phyloP scores from a whole-genome alignment of 2,113 vertebrate species.

The Indicator maculatus region DNA sequence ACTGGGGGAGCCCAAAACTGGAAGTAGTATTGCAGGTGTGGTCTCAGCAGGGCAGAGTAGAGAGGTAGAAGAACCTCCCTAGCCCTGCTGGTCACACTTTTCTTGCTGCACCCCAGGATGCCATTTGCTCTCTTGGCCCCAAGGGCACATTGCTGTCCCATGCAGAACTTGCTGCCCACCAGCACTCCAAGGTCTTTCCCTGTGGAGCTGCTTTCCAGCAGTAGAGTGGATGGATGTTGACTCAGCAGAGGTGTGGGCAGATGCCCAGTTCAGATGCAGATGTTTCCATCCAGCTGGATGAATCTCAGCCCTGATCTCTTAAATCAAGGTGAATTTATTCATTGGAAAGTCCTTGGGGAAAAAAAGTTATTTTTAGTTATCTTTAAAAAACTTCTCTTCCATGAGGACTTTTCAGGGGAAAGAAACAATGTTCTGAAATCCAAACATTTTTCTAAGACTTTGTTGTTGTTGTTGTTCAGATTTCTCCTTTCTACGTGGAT shows the following conservation, averaged over 20 bases:
- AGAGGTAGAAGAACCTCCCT: no score
- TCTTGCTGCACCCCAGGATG: no score
- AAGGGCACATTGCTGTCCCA: no score
- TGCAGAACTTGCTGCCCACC: no score
- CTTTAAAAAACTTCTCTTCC: not conserved
- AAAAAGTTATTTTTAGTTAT: not conserved
- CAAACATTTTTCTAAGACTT: rapidly evolving
- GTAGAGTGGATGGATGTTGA: rapidly evolving
- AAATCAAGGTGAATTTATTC: not conserved
- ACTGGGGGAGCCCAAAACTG: no score
- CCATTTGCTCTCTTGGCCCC: no score
- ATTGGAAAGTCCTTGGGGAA: rapidly evolving
- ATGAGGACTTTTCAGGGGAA: not conserved
- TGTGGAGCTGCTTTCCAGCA: no score
- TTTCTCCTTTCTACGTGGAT: not conserved
- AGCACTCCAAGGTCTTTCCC: no score
- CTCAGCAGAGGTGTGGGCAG: not conserved
- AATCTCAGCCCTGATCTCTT: not conserved
- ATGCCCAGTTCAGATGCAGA: not conserved
- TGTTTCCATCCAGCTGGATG: not conserved
- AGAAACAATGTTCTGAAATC: not conserved
- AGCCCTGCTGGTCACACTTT: no score
- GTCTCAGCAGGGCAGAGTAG: no score
- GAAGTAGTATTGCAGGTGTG: no score
- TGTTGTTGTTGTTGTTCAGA: no score